A percentile compares a stretch with the other conserved stretches of the same genome.
These are phyloP conservation scores for Tapera naevia DNA, from an alignment of 2,797 vertebrate species.

Conservation along the genomic window DNA sequence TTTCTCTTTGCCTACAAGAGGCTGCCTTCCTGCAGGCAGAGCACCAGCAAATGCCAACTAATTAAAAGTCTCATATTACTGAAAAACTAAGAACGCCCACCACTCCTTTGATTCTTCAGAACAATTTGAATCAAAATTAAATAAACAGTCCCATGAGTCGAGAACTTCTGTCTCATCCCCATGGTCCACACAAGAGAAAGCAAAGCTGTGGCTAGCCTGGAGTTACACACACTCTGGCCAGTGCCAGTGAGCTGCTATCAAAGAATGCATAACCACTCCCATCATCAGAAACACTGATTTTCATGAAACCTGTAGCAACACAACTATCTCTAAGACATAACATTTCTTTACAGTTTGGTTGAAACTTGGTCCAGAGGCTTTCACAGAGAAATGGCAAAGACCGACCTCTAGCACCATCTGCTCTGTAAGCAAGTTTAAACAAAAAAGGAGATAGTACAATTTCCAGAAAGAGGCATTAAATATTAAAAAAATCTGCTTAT, in stretches of 20 bases:
- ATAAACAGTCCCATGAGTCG: background rate
- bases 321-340: background rate
- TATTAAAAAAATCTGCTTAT: background rate
- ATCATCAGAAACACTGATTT: background rate
- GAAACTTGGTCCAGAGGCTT: background rate
- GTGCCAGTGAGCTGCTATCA: background rate
- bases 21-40: background rate
- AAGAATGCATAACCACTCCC: background rate
- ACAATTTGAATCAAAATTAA: background rate
- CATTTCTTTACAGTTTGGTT: background rate
- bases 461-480: background rate
- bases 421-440: background rate
- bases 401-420: background rate
- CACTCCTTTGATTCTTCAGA: background rate
- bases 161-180: background rate
- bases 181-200: background rate
- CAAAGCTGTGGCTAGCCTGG: background rate
- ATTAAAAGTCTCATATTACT: background rate
- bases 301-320: background rate
- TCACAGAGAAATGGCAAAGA: background rate
- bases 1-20: background rate
- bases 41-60: background rate
- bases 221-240: background rate
- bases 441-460: background rate
- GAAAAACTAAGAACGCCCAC: background rate